Conservation (phyloP, 2,797 vertebrate genomes). For the Mastacembelus armatus region DNA sequence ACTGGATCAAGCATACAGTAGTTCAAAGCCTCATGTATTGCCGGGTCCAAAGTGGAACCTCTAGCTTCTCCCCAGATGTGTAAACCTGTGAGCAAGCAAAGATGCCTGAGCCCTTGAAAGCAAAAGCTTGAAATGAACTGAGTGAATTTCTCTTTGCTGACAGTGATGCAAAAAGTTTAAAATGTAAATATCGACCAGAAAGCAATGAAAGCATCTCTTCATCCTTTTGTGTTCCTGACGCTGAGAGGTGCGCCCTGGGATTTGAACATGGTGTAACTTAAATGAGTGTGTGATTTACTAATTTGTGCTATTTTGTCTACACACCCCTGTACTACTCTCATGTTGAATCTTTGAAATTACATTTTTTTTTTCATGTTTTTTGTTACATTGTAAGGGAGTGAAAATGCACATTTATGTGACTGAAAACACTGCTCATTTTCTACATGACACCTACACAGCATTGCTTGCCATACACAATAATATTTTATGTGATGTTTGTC, state of each 20-base stretch:
- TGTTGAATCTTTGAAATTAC: conserved; percentile 41
- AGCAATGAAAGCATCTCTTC: conserved; percentile 32
- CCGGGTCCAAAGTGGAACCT: conserved; percentile 25
- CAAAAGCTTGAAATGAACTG: conserved; percentile 24
- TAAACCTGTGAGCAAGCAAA: conserved; percentile 11
- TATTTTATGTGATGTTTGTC: conserved; percentile 43
- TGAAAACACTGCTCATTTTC: conserved; percentile 41
- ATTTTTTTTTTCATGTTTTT: conserved; percentile 12
- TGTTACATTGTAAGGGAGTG: conserved; percentile 31
- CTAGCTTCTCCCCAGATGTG: background rate
- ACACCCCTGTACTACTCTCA: conserved; percentile 49
- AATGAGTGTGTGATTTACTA: conserved; percentile 44
- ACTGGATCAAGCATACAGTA: background rate
- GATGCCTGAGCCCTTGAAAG: conserved; percentile 12
- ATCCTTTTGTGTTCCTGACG: conserved; percentile 19
- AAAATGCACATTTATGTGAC: conserved; percentile 32
- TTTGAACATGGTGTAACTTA: conserved; percentile 27
- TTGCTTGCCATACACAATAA: conserved; percentile 31
- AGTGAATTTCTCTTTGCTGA: conserved; percentile 51
- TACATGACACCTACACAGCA: conserved; percentile 35
- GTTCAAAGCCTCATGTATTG: conserved; percentile 8
- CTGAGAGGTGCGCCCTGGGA: conserved; percentile 30
- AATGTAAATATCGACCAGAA: conserved; percentile 66
- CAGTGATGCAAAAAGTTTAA: conserved; percentile 69
- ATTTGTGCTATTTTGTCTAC: conserved; percentile 62